Conservation (phyloP, 1,140 invertebrate genomes). For the Dinothrombium tinctorium region DNA sequence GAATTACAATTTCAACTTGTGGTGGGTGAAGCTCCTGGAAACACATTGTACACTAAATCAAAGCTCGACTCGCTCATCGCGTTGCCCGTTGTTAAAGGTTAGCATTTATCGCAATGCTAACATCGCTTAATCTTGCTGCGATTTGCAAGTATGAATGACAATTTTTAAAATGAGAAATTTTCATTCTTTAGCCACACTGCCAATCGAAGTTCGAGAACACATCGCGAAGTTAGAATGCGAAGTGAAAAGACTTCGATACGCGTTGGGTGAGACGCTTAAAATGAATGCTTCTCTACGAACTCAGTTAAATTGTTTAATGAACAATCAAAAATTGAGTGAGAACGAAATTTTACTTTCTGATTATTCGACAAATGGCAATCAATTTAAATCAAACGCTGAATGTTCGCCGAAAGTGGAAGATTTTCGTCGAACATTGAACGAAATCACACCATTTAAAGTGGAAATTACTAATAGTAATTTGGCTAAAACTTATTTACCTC, state of each 20-base stretch:
- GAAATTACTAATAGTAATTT: background rate
- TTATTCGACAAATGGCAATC: background rate
- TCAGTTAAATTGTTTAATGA: constrained; percentile 7
- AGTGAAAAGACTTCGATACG: constrained; percentile 10
- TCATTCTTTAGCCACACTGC: background rate
- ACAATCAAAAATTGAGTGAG: background rate
- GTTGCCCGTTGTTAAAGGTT: too few relatives aligned
- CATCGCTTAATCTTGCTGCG: too few relatives aligned
- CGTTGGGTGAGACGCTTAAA: constrained; percentile 13
- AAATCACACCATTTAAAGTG: background rate
- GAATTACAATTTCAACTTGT: too few relatives aligned
- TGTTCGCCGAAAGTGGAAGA: background rate
- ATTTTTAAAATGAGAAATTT: too few relatives aligned
- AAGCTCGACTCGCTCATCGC: too few relatives aligned
- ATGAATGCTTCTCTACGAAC: constrained; percentile 10
- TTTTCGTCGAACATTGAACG: background rate
- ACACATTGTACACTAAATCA: too few relatives aligned
- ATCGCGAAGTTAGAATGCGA: constrained; percentile 13
- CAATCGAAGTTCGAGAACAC: constrained; percentile 8
- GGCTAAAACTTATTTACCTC: background rate
- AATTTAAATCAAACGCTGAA: background rate
- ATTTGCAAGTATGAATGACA: too few relatives aligned
- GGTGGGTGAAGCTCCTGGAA: too few relatives aligned
- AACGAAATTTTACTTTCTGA: background rate
- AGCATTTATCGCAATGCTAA: too few relatives aligned